phyloP scores from a whole-genome alignment of 2,797 vertebrate genomes.

The Poecilia gillii region DNA sequence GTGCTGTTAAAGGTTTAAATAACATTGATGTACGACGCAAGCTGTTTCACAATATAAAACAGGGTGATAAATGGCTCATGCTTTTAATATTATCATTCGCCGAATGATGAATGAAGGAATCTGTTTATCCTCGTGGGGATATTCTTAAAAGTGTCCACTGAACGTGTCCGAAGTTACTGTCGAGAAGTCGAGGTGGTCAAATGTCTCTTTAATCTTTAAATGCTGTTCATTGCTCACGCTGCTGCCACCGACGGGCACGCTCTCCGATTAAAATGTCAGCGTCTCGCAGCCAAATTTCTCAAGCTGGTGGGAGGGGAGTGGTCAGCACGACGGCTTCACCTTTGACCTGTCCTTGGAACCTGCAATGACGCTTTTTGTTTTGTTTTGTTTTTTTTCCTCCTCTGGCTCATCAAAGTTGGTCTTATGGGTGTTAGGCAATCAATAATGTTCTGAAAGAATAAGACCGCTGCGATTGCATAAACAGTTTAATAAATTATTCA shows the following conservation, averaged over 20 bases:
- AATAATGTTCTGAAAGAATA: constrained; percentile 70
- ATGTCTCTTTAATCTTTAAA: constrained; percentile 49
- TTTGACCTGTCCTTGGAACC: constrained; percentile 53
- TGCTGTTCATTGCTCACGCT: constrained; percentile 24
- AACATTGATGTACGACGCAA: constrained; percentile 5
- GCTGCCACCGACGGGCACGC: constrained; percentile 7
- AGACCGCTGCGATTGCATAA: constrained; percentile 72
- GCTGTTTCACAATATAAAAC: background rate
- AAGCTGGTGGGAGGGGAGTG: constrained; percentile 19
- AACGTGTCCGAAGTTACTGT: constrained; percentile 15
- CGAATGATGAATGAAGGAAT: constrained; percentile 2
- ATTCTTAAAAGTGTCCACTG: constrained; percentile 11
- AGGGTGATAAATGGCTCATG: constrained; percentile 12
- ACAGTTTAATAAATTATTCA: constrained; percentile 78
- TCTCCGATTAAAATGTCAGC: constrained; percentile 60
- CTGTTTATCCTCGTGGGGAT: constrained; percentile 6
- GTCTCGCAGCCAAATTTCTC: constrained; percentile 34
- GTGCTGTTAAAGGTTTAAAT: constrained; percentile 1
- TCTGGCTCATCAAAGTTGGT: constrained; percentile 50
- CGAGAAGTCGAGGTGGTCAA: constrained; percentile 33
- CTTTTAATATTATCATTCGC: constrained; percentile 2
- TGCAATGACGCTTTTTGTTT: constrained; percentile 25
- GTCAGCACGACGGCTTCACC: constrained; percentile 12
- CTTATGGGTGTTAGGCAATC: constrained; percentile 53
- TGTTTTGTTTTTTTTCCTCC: background rate